Evolutionary conservation across 2,888 invertebrate species (phyloP), one percentile per base, ranked within the genome.

Genomic region (Eremobia ochroleuca): DNA sequence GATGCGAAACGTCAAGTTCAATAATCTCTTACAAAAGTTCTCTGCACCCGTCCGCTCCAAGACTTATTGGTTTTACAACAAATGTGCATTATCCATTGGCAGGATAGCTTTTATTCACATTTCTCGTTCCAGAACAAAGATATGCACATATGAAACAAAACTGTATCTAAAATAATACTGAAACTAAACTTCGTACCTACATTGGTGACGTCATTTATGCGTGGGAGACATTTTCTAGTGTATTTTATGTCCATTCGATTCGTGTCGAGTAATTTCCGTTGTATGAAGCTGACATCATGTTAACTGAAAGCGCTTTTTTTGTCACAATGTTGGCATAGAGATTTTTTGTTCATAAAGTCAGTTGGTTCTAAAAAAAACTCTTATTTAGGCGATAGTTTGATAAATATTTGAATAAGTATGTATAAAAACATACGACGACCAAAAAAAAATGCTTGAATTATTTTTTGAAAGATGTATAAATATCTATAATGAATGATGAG

Each of bases 241-340:
- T 71, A 64, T 84, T 84, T 68, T 84, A 65, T 84, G 40, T 74
- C 52, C 37, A 66, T 72, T 75, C 46, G 37, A 71, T 76, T 72
- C 71, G 61, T 66, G 76, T 58, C 68, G 72, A 66, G 61, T 73
- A 69, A 77, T 85, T 81, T 85, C 85, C 81, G 85, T 52, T 71
- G 61, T 71, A 69, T 72, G 71, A 65, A 68, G 67, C 71, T 81
- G 58, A 67, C 74, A 79, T 79, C 74, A 68, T 79, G 64, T 55
- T 40, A 66, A 31, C 46, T 67, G 65, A 70, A 73, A 80, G 73
- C 58, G 66, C 61, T 73, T 70, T 82, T 59, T 69, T 82, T 66
- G 31, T 59, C 8, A 66, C 31, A 71, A n/a, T 34, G 8, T 31
- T 28, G 34, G 18, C 25, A 66, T 46, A 66, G 4, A 66, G 2